These are phyloP conservation scores for Pyxicephalus adspersus DNA, from an alignment of 2,113 vertebrate genomes.

Conservation along the genomic window DNA sequence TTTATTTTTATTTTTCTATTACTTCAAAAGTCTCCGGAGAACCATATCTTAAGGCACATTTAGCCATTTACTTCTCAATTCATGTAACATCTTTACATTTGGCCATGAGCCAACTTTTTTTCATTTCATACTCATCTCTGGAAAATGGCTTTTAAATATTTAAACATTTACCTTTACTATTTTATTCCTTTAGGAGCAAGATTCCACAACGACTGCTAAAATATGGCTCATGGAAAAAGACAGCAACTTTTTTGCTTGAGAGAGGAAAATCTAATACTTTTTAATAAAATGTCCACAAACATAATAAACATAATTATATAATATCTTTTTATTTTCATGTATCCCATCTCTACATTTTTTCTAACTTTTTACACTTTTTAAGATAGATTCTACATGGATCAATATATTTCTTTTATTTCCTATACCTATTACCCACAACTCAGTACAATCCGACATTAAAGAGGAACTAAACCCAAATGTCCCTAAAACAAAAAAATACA, in stretches of 20 bases:
- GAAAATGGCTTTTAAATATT: slow-evolving; percentile 41
- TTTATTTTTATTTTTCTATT: slow-evolving; percentile 36
- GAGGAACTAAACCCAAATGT: too few species aligned
- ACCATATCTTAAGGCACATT: not conserved
- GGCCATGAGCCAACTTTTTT: slow-evolving; percentile 4
- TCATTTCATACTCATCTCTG: slow-evolving; percentile 35
- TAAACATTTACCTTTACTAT: not conserved
- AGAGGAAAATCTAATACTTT: slow-evolving; percentile 23
- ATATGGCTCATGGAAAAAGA: slow-evolving; percentile 15
- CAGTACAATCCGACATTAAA: too few species aligned
- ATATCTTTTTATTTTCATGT: too few species aligned
- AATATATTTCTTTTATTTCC: too few species aligned
- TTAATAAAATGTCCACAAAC: not conserved
- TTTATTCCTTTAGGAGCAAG: slow-evolving; percentile 25
- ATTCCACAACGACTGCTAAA: slow-evolving; percentile 26
- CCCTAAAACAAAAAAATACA: too few species aligned
- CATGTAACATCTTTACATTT: slow-evolving; percentile 10
- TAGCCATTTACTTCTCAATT: slow-evolving; percentile 46
- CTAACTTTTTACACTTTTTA: too few species aligned
- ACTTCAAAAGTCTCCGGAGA: not conserved
- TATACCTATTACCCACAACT: too few species aligned
- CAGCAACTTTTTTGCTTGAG: not conserved
- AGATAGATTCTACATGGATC: too few species aligned
- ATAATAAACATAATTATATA: too few species aligned
- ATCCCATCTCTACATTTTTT: too few species aligned